phyloP scores from a whole-genome alignment of 92 coral and sea anemone genomes.

The Metridium senile region DNA sequence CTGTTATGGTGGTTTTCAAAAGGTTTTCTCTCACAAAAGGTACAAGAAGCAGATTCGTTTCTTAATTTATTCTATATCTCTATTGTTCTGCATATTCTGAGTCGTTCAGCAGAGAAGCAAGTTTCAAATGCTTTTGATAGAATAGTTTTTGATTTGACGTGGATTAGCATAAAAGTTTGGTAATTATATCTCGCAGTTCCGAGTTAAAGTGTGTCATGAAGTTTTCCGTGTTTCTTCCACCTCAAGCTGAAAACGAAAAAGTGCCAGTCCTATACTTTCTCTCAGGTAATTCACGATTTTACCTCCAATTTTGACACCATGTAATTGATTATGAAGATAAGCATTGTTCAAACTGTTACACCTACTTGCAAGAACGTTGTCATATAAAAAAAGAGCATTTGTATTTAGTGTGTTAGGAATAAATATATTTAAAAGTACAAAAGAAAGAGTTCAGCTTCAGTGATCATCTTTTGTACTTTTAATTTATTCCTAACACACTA shows the following conservation, averaged over 20 bases:
- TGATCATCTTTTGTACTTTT: too few species aligned
- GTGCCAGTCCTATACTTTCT: conserved; percentile 92
- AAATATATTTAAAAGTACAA: too few species aligned
- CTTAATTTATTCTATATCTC: background rate
- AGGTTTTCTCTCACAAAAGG: conserved; percentile 85
- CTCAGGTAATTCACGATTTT: conserved; percentile 59
- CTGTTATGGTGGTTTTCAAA: conserved; percentile 86
- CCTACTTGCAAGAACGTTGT: too few species aligned
- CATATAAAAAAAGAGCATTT: too few species aligned
- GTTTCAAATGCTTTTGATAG: background rate
- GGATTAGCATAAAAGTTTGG: background rate
- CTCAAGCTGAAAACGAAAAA: conserved; percentile 77
- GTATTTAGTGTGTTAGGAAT: too few species aligned
- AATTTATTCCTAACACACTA: too few species aligned
- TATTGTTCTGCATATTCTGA: background rate
- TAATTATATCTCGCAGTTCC: conserved; percentile 44
- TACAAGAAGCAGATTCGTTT: background rate
- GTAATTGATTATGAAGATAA: too few species aligned
- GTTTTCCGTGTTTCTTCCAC: conserved; percentile 89
- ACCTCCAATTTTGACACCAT: background rate
- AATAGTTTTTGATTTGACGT: too few species aligned
- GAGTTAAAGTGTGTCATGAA: conserved; percentile 96
- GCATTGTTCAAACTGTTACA: too few species aligned
- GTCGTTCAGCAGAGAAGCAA: too few species aligned
- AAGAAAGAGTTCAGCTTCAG: too few species aligned